Evolutionary conservation across 2,888 invertebrate species (phyloP).

Genomic region (Zaprionus obscuricornis): DNA sequence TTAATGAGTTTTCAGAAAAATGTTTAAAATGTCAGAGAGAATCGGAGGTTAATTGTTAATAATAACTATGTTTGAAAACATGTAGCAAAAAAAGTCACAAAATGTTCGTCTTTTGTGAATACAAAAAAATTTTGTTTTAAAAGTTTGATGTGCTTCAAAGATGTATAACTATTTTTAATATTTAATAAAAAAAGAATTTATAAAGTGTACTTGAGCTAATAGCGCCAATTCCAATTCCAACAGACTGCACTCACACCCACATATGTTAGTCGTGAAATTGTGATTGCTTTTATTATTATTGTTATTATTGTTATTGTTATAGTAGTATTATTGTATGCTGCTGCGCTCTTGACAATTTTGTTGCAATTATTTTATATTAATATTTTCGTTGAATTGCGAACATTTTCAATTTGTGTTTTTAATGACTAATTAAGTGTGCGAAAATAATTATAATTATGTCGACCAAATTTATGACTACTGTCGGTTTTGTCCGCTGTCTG

Average conservation of each 20-base stretch:
- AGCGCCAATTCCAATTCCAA: slow-evolving; percentile 1
- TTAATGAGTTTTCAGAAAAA: slow-evolving; percentile 63
- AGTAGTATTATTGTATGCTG: no score
- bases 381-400: slow-evolving; percentile 43
- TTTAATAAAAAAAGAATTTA: slow-evolving; percentile 12
- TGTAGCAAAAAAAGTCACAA: no score
- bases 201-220: not conserved
- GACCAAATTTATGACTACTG: no score
- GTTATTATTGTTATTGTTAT: slow-evolving; percentile 46
- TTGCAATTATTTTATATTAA: slow-evolving; percentile 70
- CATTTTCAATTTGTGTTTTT: slow-evolving; percentile 74
- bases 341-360: slow-evolving; percentile 41
- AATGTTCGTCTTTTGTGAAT: no score
- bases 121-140: slow-evolving; percentile 4
- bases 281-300: slow-evolving; percentile 55
- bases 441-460: slow-evolving; percentile 75
- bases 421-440: slow-evolving; percentile 80
- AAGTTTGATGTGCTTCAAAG: no score
- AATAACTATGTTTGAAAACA: slow-evolving; percentile 34
- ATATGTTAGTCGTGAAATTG: slow-evolving; percentile 66
- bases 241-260: slow-evolving; percentile 20
- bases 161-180: no score
- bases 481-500: slow-evolving; percentile 8
- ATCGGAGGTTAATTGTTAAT: slow-evolving; percentile 16
- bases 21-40: slow-evolving; percentile 25